Base-by-base conservation (phyloP, 2,797 vertebrate species). In the Chrysocyon brachyurus region DNA sequence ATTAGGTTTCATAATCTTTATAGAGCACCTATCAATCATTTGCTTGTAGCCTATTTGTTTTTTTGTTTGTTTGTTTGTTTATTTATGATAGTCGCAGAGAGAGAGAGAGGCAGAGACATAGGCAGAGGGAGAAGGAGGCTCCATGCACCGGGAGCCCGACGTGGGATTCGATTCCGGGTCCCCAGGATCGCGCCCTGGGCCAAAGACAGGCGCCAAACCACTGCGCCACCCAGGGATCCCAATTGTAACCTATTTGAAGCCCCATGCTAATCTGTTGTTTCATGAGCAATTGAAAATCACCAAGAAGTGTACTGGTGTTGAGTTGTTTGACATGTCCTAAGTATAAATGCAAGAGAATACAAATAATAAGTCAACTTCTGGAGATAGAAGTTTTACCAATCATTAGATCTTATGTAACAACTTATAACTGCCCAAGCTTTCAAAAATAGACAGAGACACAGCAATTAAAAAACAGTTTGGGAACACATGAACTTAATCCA, bases 361-460 rank as follows among this genome's bases (percentile, higher is more conserved):
- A 96, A 92, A 59, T 40, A 24, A 40, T 90, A 95, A 75, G 56
- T 94, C 81, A 96, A 70, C 78, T 64, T 96, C n/a, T 49, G 46
- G 68, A 95, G 88, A 89, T 52, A 87, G 75, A 36, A 95, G 31
- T 28, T 84, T 89, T 92, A 79, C 40, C 82, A 93, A 64, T 85
- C 93, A 78, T 92, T 66, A 92, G 73, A 91, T 87, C 86, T 98
- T 95, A 83, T 24, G 12, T 94, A 98, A 97, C 73, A 93, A 91
- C 12, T 77, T 94, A 59, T 87, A 95, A 94, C 64, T 96, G 56
- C 83, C 54, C 26, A 54, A 26, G 49, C 52, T 97, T 97, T 92
- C 83, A 83, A 49, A 68, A 96, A 89, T 61, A 97, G 92, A 40
- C 85, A 96, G 95, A 63, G 96, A 87, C 87, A 97, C 9, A 93